phyloP scores from a whole-genome alignment of 2,888 invertebrate genomes.

The Cryptus viduatorius region DNA sequence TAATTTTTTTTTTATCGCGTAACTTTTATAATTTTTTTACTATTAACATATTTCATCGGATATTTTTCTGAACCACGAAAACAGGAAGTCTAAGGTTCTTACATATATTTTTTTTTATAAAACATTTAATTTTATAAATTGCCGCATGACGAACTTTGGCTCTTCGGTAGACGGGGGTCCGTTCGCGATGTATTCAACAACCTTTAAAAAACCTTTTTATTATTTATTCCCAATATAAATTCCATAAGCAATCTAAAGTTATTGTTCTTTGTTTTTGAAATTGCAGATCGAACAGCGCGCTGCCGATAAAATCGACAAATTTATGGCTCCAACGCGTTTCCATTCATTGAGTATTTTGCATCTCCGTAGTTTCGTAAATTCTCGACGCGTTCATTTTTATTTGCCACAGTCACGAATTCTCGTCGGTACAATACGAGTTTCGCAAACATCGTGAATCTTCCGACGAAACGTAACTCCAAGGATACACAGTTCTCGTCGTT shows the following conservation, averaged over 20 bases:
- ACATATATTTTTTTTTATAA: too few relatives aligned
- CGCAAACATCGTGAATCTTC: conserved; percentile 50
- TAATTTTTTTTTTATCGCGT: too few relatives aligned
- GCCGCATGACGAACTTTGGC: too few relatives aligned
- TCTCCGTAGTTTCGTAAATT: not conserved
- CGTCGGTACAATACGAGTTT: conserved; percentile 29
- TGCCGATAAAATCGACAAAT: conserved; percentile 25
- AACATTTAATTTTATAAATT: too few relatives aligned
- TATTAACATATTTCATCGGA: too few relatives aligned
- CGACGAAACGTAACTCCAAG: not conserved
- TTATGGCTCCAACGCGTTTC: conserved; percentile 31
- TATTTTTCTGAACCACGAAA: too few relatives aligned
- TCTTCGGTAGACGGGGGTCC: too few relatives aligned
- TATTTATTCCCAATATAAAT: not conserved
- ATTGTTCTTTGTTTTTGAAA: conserved; percentile 4
- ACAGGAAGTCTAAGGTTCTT: too few relatives aligned
- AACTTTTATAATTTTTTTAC: too few relatives aligned
- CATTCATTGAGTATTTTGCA: not conserved
- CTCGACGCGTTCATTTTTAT: conserved; percentile 15
- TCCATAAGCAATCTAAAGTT: not conserved
- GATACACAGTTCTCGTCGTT: not conserved
- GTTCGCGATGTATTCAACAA: too few relatives aligned
- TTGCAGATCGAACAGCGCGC: conserved; percentile 46
- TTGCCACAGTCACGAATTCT: conserved; percentile 21
- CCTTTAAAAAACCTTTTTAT: not conserved